phyloP scores from a whole-genome alignment of 2,113 vertebrate genomes.

The Plestiodon gilberti region DNA sequence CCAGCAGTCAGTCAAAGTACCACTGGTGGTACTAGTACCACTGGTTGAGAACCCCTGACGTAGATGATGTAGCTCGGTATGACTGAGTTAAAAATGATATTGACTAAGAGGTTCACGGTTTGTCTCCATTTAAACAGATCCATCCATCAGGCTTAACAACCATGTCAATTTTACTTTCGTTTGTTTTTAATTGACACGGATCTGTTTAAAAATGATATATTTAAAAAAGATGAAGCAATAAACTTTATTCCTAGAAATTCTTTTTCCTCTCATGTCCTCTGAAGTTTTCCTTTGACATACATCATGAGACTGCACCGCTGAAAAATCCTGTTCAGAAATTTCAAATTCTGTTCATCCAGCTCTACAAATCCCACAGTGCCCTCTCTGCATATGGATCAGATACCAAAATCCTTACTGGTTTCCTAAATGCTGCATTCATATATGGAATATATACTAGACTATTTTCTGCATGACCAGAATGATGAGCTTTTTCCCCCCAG shows the following conservation, averaged over 20 bases:
- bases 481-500: neutral
- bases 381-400: neutral
- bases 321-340: neutral
- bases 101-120: too few relatives aligned
- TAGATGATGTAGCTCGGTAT: neutral
- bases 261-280: neutral
- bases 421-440: neutral
- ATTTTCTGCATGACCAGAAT: neutral
- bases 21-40: too few relatives aligned
- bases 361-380: conserved; percentile 3
- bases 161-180: too few relatives aligned
- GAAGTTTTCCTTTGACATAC: neutral
- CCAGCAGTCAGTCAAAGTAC: too few relatives aligned
- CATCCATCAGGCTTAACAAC: too few relatives aligned
- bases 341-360: neutral
- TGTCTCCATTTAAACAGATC: too few relatives aligned
- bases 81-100: too few relatives aligned
- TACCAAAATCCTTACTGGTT: conserved; percentile 20
- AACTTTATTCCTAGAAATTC: conserved; percentile 8
- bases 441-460: neutral
- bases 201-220: neutral
- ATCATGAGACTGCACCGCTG: neutral
- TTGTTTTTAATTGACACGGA: too few relatives aligned
- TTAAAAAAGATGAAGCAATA: neutral
- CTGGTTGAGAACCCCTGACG: too few relatives aligned